Percentiles rank a stretch among this genome's conserved stretches.
Conservation (phyloP, 2,888 invertebrate species). For the Acrocera orbiculus region DNA sequence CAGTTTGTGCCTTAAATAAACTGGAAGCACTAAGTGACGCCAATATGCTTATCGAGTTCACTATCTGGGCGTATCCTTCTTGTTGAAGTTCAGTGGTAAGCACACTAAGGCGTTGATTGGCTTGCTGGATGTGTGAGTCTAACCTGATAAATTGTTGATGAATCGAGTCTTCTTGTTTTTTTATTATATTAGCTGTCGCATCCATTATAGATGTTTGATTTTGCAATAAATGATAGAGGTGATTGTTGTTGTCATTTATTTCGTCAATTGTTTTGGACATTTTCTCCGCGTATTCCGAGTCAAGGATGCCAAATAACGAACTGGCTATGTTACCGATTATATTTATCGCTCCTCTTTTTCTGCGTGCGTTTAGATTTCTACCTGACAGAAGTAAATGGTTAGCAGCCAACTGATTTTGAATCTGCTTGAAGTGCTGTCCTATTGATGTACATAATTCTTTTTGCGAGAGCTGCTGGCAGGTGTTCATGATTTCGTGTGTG, state of each 20-base stretch:
- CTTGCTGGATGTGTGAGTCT: not conserved
- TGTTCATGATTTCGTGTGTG: not conserved
- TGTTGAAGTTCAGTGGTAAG: not conserved
- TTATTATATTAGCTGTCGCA: constrained; percentile 1
- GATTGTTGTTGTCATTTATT: not conserved
- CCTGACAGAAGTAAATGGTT: not conserved
- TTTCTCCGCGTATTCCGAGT: constrained; percentile 1
- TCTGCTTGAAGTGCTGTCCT: not conserved
- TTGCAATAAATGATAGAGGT: not conserved
- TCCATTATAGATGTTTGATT: constrained; percentile 4
- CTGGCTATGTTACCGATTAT: not conserved
- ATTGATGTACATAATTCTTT: not conserved
- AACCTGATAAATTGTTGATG: not conserved
- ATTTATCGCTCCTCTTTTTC: constrained; percentile 1
- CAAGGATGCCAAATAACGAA: constrained; percentile 1
- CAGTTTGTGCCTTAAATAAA: not conserved
- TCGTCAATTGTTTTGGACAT: constrained; percentile 2
- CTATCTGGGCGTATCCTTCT: not conserved
- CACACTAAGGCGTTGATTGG: not conserved
- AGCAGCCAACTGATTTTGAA: not conserved
- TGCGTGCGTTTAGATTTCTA: not conserved
- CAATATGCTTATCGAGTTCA: not conserved
- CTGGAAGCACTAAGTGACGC: not conserved
- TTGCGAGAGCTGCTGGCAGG: not conserved
- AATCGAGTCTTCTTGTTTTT: not conserved